Evolutionary conservation across 1,140 invertebrate species (phyloP).

Genomic region (Monochamus saltuarius): DNA sequence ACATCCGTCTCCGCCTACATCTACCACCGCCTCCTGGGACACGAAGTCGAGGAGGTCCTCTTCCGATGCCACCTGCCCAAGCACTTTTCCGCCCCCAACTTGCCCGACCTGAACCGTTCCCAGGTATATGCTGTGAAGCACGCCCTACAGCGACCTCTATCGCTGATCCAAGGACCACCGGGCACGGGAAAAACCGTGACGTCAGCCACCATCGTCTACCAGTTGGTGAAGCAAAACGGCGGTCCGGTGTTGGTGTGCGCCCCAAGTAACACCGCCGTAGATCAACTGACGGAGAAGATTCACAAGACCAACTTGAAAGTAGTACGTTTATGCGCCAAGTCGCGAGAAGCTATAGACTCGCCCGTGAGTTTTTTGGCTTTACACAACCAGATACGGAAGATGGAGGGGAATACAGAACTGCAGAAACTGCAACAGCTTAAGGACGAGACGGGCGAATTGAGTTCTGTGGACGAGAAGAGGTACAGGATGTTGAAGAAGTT

Average conservation of each 20-base stretch:
- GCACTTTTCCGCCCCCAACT: conserved; percentile 93
- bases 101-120: conserved; percentile 96
- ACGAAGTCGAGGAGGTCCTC: conserved; percentile 94
- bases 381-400: conserved; percentile 95
- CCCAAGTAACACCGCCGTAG: conserved; percentile 98
- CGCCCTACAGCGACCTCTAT: conserved; percentile 93
- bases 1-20: conserved; percentile 96
- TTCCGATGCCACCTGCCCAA: conserved; percentile 90
- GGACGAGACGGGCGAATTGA: conserved; percentile 95
- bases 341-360: conserved; percentile 96
- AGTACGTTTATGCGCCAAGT: conserved; percentile 90
- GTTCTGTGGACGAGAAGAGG: conserved; percentile 90
- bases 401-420: conserved; percentile 88
- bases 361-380: conserved; percentile 95
- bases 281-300: conserved; percentile 98
- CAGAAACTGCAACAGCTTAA: conserved; percentile 96
- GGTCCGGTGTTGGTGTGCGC: conserved; percentile 97
- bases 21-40: conserved; percentile 94
- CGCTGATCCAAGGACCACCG: conserved; percentile 92
- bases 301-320: conserved; percentile 93
- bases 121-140: conserved; percentile 99
- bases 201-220: conserved; percentile 98
- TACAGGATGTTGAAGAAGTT: conserved; percentile 90
- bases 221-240: conserved; percentile 91
- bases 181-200: conserved; percentile 99